Base-by-base conservation (phyloP, 35 echinoderm and acorn worm genomes). In the Lytechinus variegatus region DNA sequence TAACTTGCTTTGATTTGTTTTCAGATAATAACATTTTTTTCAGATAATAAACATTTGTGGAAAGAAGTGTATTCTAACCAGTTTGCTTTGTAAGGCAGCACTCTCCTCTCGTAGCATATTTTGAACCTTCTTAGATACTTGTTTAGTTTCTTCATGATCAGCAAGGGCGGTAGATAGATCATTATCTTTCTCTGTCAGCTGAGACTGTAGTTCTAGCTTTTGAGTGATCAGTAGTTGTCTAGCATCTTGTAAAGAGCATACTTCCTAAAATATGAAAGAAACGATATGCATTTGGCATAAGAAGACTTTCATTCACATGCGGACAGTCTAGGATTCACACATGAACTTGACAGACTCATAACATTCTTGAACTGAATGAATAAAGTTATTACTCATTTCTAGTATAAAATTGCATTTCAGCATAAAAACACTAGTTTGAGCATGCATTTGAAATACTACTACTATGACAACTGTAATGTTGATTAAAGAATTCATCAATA, bases 201-300 rank as follows among this genome's bases (percentile, higher is more conserved):
- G 96, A 28, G 96, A 98, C 54, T 99, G 98, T 9, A 99, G 92
- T 27, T 98, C 98, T 72, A 99, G 60, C 95, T 99, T 99, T 92
- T 99, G 98, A 13, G 95, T 99, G 52, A 99, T 99, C 27, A 99
- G 90, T 27, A 99, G 95, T 54, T 99, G 98, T 60, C 97, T 98
- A 28, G 98, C 97, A 12, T 99, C 98, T 87, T 99, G 98, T 8
- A 98, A 66, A 53, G 90, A 87, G 27, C 55, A 55, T 27, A 96
- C 91, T 86, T 99, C 98, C 98, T 99, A 55, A 21, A 51, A 90
- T 52, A 44, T 14, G 88, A 90, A 90, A 79, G 66, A 19, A 79
- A 79, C 6, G 19, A 79, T 79, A 24, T 0, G 8, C 7, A 6
- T 79, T 79, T 79, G 21, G n/a, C 4, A 79, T 79, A 6, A 16